Conservation (phyloP, 2,888 invertebrate species). For the Merodon equestris region DNA sequence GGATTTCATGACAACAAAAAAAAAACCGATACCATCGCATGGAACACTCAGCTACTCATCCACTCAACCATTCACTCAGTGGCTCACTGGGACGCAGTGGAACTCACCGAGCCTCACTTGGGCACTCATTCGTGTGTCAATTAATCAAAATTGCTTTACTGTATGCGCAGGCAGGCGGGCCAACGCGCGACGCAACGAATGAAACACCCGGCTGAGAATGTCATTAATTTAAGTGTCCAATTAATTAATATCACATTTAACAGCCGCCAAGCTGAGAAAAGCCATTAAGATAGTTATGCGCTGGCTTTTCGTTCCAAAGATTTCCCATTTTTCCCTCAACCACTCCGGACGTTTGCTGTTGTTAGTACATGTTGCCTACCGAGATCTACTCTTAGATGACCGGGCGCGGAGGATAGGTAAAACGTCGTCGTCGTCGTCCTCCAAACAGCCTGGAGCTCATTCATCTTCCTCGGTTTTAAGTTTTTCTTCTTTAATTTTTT, state of each 20-base stretch:
- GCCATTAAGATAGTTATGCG: constrained; percentile 75
- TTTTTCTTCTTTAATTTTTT: constrained; percentile 54
- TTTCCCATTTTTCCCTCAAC: constrained; percentile 37
- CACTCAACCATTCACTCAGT: neutral
- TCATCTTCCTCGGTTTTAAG: constrained; percentile 68
- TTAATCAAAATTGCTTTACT: constrained; percentile 78
- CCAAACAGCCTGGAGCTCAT: constrained; percentile 49
- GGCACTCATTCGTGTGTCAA: constrained; percentile 70
- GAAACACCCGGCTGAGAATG: constrained; percentile 72
- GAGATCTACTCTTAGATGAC: too few relatives aligned
- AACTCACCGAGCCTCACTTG: constrained; percentile 8
- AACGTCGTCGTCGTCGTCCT: constrained; percentile 9
- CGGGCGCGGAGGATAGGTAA: too few relatives aligned
- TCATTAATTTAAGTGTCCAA: constrained; percentile 80
- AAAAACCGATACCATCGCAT: too few relatives aligned
- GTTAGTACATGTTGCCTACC: neutral
- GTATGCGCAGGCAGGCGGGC: constrained; percentile 58
- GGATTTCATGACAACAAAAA: too few relatives aligned
- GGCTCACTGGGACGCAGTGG: neutral
- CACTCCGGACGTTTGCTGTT: too few relatives aligned
- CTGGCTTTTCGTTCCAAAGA: constrained; percentile 65
- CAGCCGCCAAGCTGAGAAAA: constrained; percentile 79
- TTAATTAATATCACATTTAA: constrained; percentile 80
- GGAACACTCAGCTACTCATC: neutral
- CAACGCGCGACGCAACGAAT: constrained; percentile 4